Evolutionary conservation across 2,113 vertebrate species (phyloP).

Genomic region (Chauna torquata): DNA sequence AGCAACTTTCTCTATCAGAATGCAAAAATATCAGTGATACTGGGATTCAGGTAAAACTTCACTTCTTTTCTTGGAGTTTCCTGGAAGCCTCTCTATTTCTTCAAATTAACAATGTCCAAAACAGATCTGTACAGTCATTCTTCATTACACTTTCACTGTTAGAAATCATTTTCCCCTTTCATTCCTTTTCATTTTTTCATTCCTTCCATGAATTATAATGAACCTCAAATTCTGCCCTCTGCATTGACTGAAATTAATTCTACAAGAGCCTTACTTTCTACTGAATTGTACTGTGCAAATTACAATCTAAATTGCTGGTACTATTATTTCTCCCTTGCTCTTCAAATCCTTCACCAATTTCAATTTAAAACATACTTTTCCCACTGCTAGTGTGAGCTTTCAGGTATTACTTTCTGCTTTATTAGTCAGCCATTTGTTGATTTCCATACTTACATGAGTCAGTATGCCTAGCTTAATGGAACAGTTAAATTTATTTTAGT

Average conservation of each 20-base stretch:
- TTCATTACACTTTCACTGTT: not conserved
- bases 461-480: not conserved
- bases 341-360: not conserved
- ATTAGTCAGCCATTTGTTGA: not conserved
- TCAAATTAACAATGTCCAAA: not conserved
- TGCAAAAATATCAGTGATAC: constrained; percentile 78
- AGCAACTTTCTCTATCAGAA: constrained; percentile 76
- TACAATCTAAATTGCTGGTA: not conserved
- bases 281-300: not conserved
- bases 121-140: not conserved
- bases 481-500: not conserved
- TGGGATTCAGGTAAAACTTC: constrained; percentile 80
- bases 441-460: not conserved
- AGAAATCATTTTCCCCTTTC: not conserved
- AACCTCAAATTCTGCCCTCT: not conserved
- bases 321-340: not conserved
- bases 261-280: not conserved
- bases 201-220: not conserved
- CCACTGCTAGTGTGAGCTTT: not conserved
- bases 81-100: not conserved
- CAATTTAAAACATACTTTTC: not conserved
- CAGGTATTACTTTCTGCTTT: not conserved
- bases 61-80: not conserved
- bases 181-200: not conserved
- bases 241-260: not conserved